Base-by-base conservation (phyloP, 2,888 invertebrate genomes). In the Sarcophaga variegata region DNA sequence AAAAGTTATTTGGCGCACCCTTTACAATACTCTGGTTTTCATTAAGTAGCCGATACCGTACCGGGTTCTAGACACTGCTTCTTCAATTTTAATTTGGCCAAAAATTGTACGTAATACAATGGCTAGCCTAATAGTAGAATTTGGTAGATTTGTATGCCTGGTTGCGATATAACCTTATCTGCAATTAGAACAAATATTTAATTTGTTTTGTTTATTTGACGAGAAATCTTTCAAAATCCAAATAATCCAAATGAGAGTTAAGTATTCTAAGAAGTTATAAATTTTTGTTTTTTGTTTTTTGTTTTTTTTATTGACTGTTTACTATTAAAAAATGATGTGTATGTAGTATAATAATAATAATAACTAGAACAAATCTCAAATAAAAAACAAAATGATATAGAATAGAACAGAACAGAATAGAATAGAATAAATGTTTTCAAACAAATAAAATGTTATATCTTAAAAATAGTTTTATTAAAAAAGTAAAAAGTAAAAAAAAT, bases 301-400 rank as follows among this genome's bases (percentile, higher is more conserved):
- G 20, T 20, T 37, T 37, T 63, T 76, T 77, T 60, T 78, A 63
- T 79, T 79, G 49, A 64, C 64, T 82, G 63, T 71, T 79, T 70
- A 37, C 37, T 37, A 37, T 49, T 77, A 76, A 63, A 81, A 81
- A 72, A 81, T 49, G 25, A 54, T 54, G 17, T 54, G 14, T 54
- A 54, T 17, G 17, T 54, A 14, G 54, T 54, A 54, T 17, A 54
- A 14, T 14, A 14, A 17, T 5, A 59, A 75, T 47, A 74, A 63
- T 81, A 70, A 64, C 70, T 63, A 60, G 17, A 59, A 49, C 8
- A 66, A 74, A 81, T 54, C 59, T 45, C 54, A 70, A 59, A 27
- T 70, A 71, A 76, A 81, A 81, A 62, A 70, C n/a, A 59, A 14
- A 70, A 59, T 69, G 37, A 49, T 60, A 63, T 59, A 71, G 14